phyloP scores from a whole-genome alignment of 2,113 vertebrate species.

The Lipophrys pholis region DNA sequence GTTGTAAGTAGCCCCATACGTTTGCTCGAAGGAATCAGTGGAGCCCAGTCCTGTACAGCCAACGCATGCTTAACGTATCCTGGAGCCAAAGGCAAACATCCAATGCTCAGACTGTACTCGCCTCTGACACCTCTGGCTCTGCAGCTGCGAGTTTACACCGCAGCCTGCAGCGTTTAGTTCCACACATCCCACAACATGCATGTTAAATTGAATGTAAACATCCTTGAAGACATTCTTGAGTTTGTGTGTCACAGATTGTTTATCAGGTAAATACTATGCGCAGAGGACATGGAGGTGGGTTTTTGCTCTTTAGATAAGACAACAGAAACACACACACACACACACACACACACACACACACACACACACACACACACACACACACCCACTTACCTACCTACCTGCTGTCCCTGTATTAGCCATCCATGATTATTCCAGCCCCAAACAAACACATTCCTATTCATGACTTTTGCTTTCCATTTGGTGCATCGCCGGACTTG shows the following conservation, averaged over 20 bases:
- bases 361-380: no score
- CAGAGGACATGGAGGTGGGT: neutral
- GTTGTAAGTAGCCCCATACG: constrained; percentile 62
- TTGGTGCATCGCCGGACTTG: constrained; percentile 4
- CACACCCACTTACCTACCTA: no score
- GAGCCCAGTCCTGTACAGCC: constrained; percentile 9
- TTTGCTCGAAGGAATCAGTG: constrained; percentile 8
- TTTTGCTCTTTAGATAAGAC: neutral
- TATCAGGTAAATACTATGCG: constrained; percentile 4
- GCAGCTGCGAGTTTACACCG: constrained; percentile 32
- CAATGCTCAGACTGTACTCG: constrained; percentile 4
- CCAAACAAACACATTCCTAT: constrained; percentile 37
- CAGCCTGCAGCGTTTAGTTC: constrained; percentile 42
- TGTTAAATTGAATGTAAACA: constrained; percentile 43
- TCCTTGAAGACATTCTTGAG: constrained; percentile 1
- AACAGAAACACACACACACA: no score
- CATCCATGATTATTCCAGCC: constrained; percentile 29
- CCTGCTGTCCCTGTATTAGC: constrained; percentile 19
- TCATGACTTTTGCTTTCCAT: constrained; percentile 26
- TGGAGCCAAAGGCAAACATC: constrained; percentile 13
- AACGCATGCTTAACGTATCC: constrained; percentile 9
- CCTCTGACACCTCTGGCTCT: constrained; percentile 32
- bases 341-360: neutral
- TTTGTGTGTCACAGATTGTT: constrained; percentile 18
- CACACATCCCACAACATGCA: constrained; percentile 13